Conservation (phyloP, 2,888 invertebrate genomes). For the Anarsia innoxiella region DNA sequence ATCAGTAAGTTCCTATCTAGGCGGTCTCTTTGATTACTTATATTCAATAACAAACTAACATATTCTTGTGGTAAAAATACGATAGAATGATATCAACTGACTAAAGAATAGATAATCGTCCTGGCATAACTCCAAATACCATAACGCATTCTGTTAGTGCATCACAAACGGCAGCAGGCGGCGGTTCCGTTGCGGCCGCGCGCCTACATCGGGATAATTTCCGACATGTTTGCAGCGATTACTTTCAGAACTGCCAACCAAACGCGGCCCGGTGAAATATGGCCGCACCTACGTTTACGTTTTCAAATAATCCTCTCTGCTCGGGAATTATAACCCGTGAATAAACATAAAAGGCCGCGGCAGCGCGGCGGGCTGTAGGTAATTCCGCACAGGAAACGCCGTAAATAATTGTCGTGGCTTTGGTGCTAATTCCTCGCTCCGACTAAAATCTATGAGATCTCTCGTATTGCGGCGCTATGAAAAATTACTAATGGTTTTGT, state of each 20-base stretch:
- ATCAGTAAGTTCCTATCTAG: no score
- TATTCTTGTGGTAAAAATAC: no score
- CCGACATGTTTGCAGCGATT: constrained; percentile 57
- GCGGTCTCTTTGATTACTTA: no score
- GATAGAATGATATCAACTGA: no score
- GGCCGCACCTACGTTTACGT: constrained; percentile 55
- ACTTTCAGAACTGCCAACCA: constrained; percentile 53
- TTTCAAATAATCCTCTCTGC: constrained; percentile 58
- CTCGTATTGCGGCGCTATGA: constrained; percentile 30
- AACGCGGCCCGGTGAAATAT: constrained; percentile 53
- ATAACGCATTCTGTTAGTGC: constrained; percentile 57
- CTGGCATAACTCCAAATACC: constrained; percentile 33
- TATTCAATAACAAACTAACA: no score
- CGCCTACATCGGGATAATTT: constrained; percentile 46
- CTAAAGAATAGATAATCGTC: no score
- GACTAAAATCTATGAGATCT: constrained; percentile 52
- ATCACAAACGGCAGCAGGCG: constrained; percentile 42
- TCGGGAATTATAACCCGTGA: constrained; percentile 59
- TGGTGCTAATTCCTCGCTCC: constrained; percentile 49
- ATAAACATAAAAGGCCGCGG: constrained; percentile 58
- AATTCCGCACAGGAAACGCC: constrained; percentile 52
- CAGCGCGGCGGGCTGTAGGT: constrained; percentile 37
- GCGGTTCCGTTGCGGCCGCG: constrained; percentile 4
- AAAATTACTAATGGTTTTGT: constrained; percentile 30
- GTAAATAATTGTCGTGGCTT: constrained; percentile 63